Conservation (phyloP, 2,888 invertebrate species). For the Leuctra nigra region DNA sequence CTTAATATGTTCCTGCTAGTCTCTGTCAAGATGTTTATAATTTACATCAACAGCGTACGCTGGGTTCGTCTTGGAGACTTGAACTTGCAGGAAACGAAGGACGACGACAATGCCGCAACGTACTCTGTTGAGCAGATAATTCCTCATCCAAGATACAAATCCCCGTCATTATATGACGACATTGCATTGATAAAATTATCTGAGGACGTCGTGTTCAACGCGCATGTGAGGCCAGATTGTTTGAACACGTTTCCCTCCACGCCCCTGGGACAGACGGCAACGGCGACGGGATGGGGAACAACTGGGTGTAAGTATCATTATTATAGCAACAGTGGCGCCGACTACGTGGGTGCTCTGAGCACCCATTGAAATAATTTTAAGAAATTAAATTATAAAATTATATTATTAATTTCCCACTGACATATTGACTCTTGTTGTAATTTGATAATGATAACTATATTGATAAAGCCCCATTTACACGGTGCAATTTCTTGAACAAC, state of each 20-base stretch:
- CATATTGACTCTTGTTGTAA: no score
- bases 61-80: conserved; percentile 49
- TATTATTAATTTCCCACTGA: no score
- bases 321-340: no score
- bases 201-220: conserved; percentile 43
- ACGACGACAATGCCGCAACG: conserved; percentile 39
- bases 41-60: conserved; percentile 36
- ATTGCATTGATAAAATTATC: conserved; percentile 56
- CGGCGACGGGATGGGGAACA: conserved; percentile 60
- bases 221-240: conserved; percentile 56
- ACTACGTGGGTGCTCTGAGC: no score
- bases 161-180: conserved; percentile 54
- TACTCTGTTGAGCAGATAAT: conserved; percentile 42
- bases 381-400: no score
- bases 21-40: no score
- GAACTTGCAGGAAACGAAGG: conserved; percentile 39
- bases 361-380: no score
- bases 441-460: no score
- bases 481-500: no score
- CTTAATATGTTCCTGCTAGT: no score
- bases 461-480: no score
- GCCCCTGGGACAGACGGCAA: conserved; percentile 37
- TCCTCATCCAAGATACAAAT: conserved; percentile 50
- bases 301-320: no score
- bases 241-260: conserved; percentile 36